A percentile compares a stretch with the other conserved stretches of the same genome.
These are phyloP conservation scores for Eulemur rufifrons DNA, from an alignment of 2,113 vertebrate genomes.

Conservation along the genomic window DNA sequence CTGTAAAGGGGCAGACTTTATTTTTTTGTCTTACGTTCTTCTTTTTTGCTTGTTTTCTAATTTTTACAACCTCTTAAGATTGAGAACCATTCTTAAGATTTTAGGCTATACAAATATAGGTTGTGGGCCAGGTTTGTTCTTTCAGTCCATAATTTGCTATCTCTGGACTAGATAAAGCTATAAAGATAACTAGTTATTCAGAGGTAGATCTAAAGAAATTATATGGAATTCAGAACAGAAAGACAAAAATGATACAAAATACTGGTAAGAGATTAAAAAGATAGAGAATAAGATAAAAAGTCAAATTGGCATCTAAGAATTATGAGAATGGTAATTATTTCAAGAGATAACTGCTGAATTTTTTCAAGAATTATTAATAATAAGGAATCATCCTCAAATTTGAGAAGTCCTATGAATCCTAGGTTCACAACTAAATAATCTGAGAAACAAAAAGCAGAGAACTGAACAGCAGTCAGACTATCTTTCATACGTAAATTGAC, in stretches of 20 bases:
- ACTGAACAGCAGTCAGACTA: not conserved
- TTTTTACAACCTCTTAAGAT: not conserved
- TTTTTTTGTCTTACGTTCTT: not conserved
- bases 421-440: not conserved
- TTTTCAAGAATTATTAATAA: not conserved
- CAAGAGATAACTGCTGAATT: not conserved
- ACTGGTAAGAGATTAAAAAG: not conserved
- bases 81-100: not conserved
- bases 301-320: not conserved
- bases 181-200: not conserved
- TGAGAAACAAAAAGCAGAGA: not conserved
- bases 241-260: not conserved
- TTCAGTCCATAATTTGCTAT: not conserved
- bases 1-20: not conserved
- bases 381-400: not conserved
- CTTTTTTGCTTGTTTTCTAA: not conserved
- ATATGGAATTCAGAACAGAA: not conserved
- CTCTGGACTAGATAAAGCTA: not conserved
- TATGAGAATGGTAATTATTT: not conserved
- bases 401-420: not conserved
- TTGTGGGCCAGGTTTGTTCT: not conserved
- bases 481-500: not conserved
- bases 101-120: not conserved
- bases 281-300: not conserved
- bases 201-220: not conserved